Base-by-base conservation (phyloP, 2,797 vertebrate genomes). In the Periophthalmus magnuspinnatus region DNA sequence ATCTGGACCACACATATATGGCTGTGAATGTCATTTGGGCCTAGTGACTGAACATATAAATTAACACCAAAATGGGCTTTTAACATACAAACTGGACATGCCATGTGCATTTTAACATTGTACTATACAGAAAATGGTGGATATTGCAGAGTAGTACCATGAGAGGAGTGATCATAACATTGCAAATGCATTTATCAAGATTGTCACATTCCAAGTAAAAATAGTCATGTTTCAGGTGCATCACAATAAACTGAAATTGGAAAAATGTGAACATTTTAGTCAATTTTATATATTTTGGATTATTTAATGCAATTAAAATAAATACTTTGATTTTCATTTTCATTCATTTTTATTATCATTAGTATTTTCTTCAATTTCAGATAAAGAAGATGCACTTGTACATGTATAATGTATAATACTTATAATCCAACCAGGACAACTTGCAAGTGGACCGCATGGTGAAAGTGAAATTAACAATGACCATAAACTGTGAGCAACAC, bases 391-490 rank as follows among this genome's bases (percentile, higher is more conserved):
- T 21, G 59, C 34, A 64, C 41, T 22, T 48, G 13, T 47, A 24
- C n/a, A n/a, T 48, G 13, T n/a, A n/a, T n/a, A n/a, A 19, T 13
- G 4, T 67, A 67, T 50, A 68, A 75, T 32, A 50, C 67, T 48
- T 38, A 36, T 7, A 34, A 24, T 14, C 14, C 56, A 17, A 61
- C 60, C 65, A 59, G 21, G 72, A 74, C 71, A 69, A 32, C 75
- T 72, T 9, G 21, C 74, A 71, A 66, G 65, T 7, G 67, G 41
- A 45, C 13, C 41, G 41, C 41, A 45, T 45, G 41, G 57, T 78
- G 71, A 82, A 78, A 21, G 41, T 50, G 66, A 79, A 71, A 72
- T 85, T 88, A 89, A 90, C 85, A 84, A 87, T 28, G 72, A 74
- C 69, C 9, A 70, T 78, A 75, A 83, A 69, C 52, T 55, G 47